phyloP scores from a whole-genome alignment of 2,113 vertebrate species.

The Hemichromis elongatus region DNA sequence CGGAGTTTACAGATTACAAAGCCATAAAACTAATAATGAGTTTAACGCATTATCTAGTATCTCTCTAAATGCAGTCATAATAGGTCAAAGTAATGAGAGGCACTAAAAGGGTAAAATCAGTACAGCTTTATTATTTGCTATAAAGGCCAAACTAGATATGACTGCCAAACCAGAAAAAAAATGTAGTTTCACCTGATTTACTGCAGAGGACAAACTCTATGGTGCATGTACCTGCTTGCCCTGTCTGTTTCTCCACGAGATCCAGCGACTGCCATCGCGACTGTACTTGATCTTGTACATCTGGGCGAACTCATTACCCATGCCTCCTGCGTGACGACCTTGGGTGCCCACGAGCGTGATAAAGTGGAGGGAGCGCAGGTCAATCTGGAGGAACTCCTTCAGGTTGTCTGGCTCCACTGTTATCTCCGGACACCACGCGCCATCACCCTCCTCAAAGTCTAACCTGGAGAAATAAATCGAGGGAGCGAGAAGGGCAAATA shows the following conservation, averaged over 20 bases:
- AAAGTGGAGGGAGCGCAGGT: slow-evolving; percentile 88
- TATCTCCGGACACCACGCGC: slow-evolving; percentile 93
- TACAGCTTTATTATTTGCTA: neutral
- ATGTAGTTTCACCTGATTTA: neutral
- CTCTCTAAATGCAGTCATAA: neutral
- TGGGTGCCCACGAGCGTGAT: slow-evolving; percentile 97
- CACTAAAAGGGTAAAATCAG: neutral
- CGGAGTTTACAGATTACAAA: neutral
- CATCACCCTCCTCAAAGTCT: slow-evolving; percentile 91
- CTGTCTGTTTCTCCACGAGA: slow-evolving; percentile 90
- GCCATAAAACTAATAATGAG: neutral
- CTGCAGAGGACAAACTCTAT: neutral
- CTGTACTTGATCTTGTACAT: slow-evolving; percentile 98
- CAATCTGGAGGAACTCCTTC: slow-evolving; percentile 96
- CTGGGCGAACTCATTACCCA: slow-evolving; percentile 93
- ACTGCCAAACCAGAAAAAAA: neutral
- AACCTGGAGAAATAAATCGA: slow-evolving; percentile 66
- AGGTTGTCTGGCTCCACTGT: slow-evolving; percentile 85
- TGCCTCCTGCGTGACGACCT: slow-evolving; percentile 89
- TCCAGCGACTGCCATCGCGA: slow-evolving; percentile 93
- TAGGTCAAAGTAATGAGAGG: neutral
- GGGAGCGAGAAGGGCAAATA: neutral
- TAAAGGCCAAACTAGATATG: neutral
- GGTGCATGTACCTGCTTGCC: slow-evolving; percentile 79
- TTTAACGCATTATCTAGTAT: neutral